Base-by-base conservation (phyloP, 2,888 invertebrate species). In the Criorhina ranunculi region DNA sequence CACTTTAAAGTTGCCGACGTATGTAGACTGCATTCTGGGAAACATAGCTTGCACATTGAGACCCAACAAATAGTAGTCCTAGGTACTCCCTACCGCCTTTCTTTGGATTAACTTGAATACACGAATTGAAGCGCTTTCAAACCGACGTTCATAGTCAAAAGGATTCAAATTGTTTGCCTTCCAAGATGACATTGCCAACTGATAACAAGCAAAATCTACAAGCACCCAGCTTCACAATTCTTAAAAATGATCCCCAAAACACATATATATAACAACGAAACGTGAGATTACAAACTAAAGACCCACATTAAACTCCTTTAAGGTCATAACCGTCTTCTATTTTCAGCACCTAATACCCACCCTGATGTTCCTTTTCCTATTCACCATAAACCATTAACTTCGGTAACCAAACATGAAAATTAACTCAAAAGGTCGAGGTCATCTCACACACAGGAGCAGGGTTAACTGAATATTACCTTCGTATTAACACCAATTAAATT, bases 401-500 rank as follows among this genome's bases (percentile, higher is more conserved):
- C 33, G 37, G 37, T 6, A 29, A 29, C 11, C 51, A 51, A 51
- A 66, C 51, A 64, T 24, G 37, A 24, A 64, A 64, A 64, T 64
- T 66, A 66, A 66, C 67, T 15, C 42, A 12, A 42, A 72, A 51
- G 60, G 72, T 60, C 53, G 35, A 35, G 62, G 73, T 44, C 53
- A 62, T 35, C 33, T 29, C 12, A 53, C 53, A 62, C 12, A n/a
- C n/a, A n/a, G n/a, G n/a, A 73, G 40, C 40, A 62, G 73, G 24
- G 59, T 40, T 33, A 53, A 42, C 51, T 19, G 33, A 35, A 35
- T 55, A 55, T 55, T 55, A 55, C 53, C 73, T 44, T 42, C 24
- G 53, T 9, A 72, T 60, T 72, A 72, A 49, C 73, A 73, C 51
- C 73, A 73, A 73, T 73, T 73, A 64, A 44, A 24, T 12, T 8